Percentiles rank a stretch among this genome's conserved stretches.
Conservation (phyloP, 2,888 invertebrate genomes). For the Leuctra nigra region DNA sequence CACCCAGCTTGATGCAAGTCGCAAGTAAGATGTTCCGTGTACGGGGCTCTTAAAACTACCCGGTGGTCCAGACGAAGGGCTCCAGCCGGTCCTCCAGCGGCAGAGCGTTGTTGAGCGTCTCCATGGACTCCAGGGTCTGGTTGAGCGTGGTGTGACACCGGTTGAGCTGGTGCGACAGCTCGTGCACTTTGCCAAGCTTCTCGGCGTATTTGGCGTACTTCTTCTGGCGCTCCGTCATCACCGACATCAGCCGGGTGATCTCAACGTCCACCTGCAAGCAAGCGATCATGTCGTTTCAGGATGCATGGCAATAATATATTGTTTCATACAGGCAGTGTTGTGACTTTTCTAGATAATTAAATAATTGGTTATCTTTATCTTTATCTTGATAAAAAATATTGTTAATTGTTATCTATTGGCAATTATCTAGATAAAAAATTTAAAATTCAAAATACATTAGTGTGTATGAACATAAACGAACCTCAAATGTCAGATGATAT, state of each 20-base stretch:
- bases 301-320: background rate
- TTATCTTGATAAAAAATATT: no score
- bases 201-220: constrained; percentile 81
- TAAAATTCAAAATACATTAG: no score
- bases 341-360: no score
- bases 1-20: no score
- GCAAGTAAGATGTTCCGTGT: no score
- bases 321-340: no score
- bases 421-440: no score
- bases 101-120: constrained; percentile 73
- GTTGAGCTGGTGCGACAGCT: constrained; percentile 74
- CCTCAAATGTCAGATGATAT: no score
- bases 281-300: constrained; percentile 15
- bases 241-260: constrained; percentile 58
- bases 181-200: constrained; percentile 72
- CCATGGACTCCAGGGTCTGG: constrained; percentile 78
- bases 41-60: no score
- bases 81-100: constrained; percentile 78
- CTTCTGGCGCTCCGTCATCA: constrained; percentile 74
- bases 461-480: no score
- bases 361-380: no score
- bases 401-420: no score
- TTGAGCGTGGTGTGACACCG: constrained; percentile 75
- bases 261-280: constrained; percentile 71
- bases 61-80: constrained; percentile 85